These are phyloP conservation scores for Melanotaenia nigrans DNA, from an alignment of 2,797 vertebrate genomes.

Conservation along the genomic window DNA sequence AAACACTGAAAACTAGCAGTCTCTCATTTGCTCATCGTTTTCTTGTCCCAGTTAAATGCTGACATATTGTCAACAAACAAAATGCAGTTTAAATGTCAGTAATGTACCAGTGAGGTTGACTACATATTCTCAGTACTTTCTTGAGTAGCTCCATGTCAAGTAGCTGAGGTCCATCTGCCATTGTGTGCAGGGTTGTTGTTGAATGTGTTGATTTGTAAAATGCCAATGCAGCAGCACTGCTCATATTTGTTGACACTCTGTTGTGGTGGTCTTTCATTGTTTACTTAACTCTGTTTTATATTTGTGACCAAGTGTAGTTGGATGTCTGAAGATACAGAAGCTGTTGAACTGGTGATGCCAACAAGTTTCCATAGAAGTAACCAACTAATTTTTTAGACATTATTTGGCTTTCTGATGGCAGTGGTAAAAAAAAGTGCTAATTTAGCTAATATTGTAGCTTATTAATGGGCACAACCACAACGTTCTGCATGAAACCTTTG, in stretches of 20 bases:
- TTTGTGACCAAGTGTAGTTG: neutral
- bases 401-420: neutral
- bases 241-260: neutral
- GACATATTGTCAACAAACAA: neutral
- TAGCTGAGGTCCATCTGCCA: neutral
- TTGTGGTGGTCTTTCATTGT: neutral
- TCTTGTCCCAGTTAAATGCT: neutral
- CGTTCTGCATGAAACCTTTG: neutral
- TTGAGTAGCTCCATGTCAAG: neutral
- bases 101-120: neutral
- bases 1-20: neutral
- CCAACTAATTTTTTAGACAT: neutral
- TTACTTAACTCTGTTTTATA: neutral
- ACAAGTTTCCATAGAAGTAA: neutral
- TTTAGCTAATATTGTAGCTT: neutral
- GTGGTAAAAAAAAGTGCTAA: neutral
- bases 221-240: neutral
- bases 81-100: neutral
- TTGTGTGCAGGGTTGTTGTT: neutral
- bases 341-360: neutral
- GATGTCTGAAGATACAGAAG: neutral
- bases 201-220: neutral
- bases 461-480: neutral
- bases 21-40: neutral
- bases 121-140: too few species aligned